Evolutionary conservation across 2,797 vertebrate species (phyloP), one percentile per base, ranked within the genome.

Genomic region (Tachyglossus aculeatus): DNA sequence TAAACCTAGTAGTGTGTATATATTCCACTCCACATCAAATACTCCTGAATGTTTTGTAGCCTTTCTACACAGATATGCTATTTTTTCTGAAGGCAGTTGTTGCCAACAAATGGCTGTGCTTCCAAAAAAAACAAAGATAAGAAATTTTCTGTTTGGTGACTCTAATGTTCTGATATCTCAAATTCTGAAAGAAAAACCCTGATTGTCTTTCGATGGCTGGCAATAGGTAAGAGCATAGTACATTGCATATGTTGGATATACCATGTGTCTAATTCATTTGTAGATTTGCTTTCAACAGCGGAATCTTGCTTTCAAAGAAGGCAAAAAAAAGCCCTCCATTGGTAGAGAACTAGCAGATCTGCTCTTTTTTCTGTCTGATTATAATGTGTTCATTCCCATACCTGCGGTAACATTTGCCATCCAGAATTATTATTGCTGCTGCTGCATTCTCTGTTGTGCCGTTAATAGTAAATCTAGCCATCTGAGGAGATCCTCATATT

Each of bases 381-480:
- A 67, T 27, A 15, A 78, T 44, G n/a, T 19, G 12, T 25, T 37
- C 45, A 50, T 34, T 83, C 33, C 8, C 2, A 40, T 76, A 71
- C 55, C 80, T n/a, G 62, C 64, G 71, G 34, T 51, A 54, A 31
- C 54, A 67, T 52, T 72, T 64, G 25, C 32, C 27, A 51, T 62
- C 32, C 57, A 57, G 68, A 86, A 84, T 82, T 77, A 78, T 74
- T 62, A 9, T 68, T 72, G 51, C 38, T 69, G 21, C 57, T 72
- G 41, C 38, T 51, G 63, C 59, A 45, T 53, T 59, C 52, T 86
- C 55, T 78, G 40, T 40, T 72, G 57, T 79, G 40, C 24, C 75
- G 34, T 84, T 88, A 77, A 81, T 57, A 67, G 65, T 51, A 68
- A 27, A 68, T 70, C 70, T 81, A 67, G 21, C 18, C 60, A 82